These are phyloP conservation scores for Panulirus ornatus DNA, from an alignment of 1,140 invertebrate species.

Conservation along the genomic window DNA sequence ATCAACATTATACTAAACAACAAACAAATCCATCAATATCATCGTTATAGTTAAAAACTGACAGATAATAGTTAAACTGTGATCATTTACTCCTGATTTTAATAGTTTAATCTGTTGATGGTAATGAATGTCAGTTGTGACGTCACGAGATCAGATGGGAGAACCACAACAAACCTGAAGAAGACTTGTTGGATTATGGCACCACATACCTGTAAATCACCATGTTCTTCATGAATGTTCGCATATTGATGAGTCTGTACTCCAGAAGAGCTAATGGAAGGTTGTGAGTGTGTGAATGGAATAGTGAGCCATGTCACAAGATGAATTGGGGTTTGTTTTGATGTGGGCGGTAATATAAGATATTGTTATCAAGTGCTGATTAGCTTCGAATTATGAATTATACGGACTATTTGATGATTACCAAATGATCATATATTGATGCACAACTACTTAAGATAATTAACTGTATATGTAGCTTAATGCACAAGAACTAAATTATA, in stretches of 20 bases:
- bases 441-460: not conserved
- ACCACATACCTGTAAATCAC: not conserved
- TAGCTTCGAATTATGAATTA: no score
- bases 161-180: constrained; percentile 27
- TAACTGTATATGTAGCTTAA: not conserved
- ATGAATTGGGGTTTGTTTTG: no score
- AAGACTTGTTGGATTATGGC: not conserved
- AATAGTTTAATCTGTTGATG: not conserved
- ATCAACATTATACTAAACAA: no score
- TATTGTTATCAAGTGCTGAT: no score
- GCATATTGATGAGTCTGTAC: not conserved
- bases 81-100: not conserved
- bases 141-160: constrained; percentile 27
- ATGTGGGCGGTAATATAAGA: no score
- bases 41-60: no score
- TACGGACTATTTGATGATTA: no score
- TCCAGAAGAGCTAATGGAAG: not conserved
- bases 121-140: not conserved
- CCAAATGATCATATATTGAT: no score
- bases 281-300: not conserved
- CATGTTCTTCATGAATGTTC: not conserved
- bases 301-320: no score
- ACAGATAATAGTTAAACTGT: no score
- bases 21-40: no score
- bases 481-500: no score